Conservation (phyloP, 2,888 invertebrate species). For the Pimpla rufipes region DNA sequence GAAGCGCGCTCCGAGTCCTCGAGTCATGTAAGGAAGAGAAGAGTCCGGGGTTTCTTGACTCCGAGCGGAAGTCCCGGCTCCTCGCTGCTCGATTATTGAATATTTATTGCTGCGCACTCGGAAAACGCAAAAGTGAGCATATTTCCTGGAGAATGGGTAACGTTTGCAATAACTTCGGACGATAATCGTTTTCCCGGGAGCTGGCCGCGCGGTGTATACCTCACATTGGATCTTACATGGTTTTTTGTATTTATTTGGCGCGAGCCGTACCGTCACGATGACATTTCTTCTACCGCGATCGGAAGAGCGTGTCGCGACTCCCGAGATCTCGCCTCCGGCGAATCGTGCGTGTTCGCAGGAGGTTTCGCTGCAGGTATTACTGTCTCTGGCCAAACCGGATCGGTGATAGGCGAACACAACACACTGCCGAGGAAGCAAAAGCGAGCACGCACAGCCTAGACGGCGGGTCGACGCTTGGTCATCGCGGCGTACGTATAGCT, state of each 20-base stretch:
- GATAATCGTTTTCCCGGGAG: conserved; percentile 1
- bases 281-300: conserved; percentile 4
- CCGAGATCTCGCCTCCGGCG: conserved; percentile 46
- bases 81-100: conserved; percentile 11
- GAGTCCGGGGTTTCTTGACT: conserved; percentile 30
- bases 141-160: conserved; percentile 5
- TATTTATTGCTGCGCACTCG: conserved; percentile 43
- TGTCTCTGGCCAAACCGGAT: conserved; percentile 51
- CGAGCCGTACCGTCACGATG: conserved; percentile 2
- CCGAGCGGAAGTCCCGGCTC: conserved; percentile 19
- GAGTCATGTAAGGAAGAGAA: conserved; percentile 38
- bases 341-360: conserved; percentile 42
- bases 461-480: conserved; percentile 79
- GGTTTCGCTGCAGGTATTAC: conserved; percentile 33
- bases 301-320: conserved; percentile 52
- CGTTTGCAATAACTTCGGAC: not conserved
- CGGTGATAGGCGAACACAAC: conserved; percentile 28
- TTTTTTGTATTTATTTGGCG: not conserved
- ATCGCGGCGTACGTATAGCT: conserved; percentile 27
- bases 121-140: conserved; percentile 5
- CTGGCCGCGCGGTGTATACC: not conserved
- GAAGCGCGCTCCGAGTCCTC: conserved; percentile 27
- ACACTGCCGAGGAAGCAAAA: conserved; percentile 52
- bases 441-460: conserved; percentile 75
- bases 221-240: not conserved